Base-by-base conservation (phyloP, 2,797 vertebrate species). In the Masticophis lateralis region DNA sequence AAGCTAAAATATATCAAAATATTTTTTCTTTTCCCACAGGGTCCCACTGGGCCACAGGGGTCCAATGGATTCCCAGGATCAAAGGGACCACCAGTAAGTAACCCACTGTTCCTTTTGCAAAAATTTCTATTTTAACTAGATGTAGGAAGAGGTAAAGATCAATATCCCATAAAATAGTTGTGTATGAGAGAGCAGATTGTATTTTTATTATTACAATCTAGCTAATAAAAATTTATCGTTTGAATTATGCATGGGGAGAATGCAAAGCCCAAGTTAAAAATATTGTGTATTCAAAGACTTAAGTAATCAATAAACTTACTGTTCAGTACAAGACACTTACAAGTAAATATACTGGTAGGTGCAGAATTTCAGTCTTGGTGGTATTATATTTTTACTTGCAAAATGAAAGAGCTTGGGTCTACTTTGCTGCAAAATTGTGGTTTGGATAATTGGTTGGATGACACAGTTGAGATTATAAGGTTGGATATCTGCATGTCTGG, bases 81-180 rank as follows among this genome's bases (percentile, higher is more conserved):
- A 0, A 99, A 97, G 96, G 99, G 99, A 1, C 98, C 99, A 32
- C 98, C 98, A n/a, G 99, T 99, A 97, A 98, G 99, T 97, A 90
- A 4, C 2, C 27, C 32, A 32, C 25, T 2, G 3, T 11, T 87
- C 47, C 7, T 32, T 20, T 27, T 11, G 4, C 7, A 22, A n/a
- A 60, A 37, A 20, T 55, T 59, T 55, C 61, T 57, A 37, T 47
- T 47, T n/a, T 63, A 32, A 43, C 25, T 86, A 57, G 60, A 87
- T 69, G n/a, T 13, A 87, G 27, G 25, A 86, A 18, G 88, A 43
- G 11, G 25, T 51, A 28, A 5, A 16, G 16, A 55, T 91, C 63
- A 2, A n/a, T 5, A 4, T 9, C 14, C 59, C 37, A 74, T 55
- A 25, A 56, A 55, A 51, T 12, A 69, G 61, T 11, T 61, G 25